phyloP scores from a whole-genome alignment of 2,113 vertebrate species.

The Pyxicephalus adspersus region DNA sequence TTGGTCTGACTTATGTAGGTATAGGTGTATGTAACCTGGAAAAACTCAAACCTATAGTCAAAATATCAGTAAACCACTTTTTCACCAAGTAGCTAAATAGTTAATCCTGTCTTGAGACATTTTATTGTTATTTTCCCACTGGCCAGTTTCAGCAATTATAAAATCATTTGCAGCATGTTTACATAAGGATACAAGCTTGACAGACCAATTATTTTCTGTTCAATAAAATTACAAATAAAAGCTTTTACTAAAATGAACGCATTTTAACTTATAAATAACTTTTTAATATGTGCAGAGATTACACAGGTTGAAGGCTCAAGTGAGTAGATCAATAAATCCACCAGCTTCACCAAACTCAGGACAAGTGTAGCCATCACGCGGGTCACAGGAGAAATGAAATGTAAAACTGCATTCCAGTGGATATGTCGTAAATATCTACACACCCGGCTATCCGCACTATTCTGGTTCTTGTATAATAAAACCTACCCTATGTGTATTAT shows the following conservation, averaged over 20 bases:
- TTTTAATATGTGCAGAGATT: constrained; percentile 48
- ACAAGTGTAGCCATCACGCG: constrained; percentile 24
- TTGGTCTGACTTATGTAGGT: too few relatives aligned
- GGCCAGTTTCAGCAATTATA: constrained; percentile 25
- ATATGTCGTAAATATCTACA: neutral
- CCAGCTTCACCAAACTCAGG: constrained; percentile 1
- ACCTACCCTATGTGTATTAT: constrained; percentile 2
- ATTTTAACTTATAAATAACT: constrained; percentile 45
- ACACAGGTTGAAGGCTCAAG: constrained; percentile 11
- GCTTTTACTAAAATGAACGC: constrained; percentile 14
- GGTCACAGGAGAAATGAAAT: constrained; percentile 29
- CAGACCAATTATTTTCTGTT: constrained; percentile 47
- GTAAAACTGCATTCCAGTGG: neutral
- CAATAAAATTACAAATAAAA: constrained; percentile 39
- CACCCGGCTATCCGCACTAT: neutral
- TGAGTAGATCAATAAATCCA: constrained; percentile 20
- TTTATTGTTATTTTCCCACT: neutral
- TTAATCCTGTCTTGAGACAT: constrained; percentile 13
- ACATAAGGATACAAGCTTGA: constrained; percentile 30
- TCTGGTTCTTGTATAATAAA: neutral
- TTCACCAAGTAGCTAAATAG: neutral
- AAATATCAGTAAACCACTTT: too few relatives aligned
- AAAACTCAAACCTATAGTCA: too few relatives aligned
- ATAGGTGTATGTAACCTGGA: too few relatives aligned
- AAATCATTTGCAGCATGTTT: constrained; percentile 39